These are phyloP conservation scores for Drosophila eugracilis DNA, from an alignment of 1,140 invertebrate genomes.

Conservation along the genomic window DNA sequence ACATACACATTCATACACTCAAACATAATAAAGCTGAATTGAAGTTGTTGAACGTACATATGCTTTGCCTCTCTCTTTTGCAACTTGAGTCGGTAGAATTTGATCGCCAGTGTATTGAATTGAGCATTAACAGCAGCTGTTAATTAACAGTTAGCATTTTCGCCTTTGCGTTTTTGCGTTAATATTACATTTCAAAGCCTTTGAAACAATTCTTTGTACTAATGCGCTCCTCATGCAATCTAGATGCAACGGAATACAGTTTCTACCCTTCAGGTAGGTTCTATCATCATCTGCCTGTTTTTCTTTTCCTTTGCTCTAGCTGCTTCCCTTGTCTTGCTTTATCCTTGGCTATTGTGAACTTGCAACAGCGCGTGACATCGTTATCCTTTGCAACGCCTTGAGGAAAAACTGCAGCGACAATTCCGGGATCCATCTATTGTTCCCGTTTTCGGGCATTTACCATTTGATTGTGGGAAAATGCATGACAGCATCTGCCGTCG, in stretches of 20 bases:
- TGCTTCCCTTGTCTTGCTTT: slow-evolving; percentile 14
- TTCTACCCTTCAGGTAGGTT: slow-evolving; percentile 20
- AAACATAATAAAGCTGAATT: slow-evolving; percentile 2
- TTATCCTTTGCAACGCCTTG: slow-evolving; percentile 58
- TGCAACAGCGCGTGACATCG: slow-evolving; percentile 78
- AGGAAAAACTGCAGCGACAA: slow-evolving; percentile 47
- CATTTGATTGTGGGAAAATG: slow-evolving; percentile 66
- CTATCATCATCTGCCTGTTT: slow-evolving; percentile 19
- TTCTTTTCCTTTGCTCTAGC: slow-evolving; percentile 1
- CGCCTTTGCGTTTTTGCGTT: not conserved
- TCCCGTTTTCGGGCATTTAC: slow-evolving; percentile 43
- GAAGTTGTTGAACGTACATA: slow-evolving; percentile 2
- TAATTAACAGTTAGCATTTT: not conserved
- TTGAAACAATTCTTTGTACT: not conserved
- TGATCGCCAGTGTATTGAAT: slow-evolving; percentile 14
- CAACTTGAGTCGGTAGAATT: slow-evolving; percentile 1
- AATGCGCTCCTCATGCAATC: slow-evolving; percentile 6
- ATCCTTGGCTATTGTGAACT: slow-evolving; percentile 41
- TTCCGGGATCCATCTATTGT: slow-evolving; percentile 46
- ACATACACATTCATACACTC: not conserved
- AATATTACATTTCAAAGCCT: not conserved
- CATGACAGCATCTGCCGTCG: slow-evolving; percentile 31
- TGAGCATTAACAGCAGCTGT: slow-evolving; percentile 20
- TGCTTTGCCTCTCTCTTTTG: not conserved
- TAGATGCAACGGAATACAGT: slow-evolving; percentile 33